Percentiles rank a stretch among this genome's conserved stretches.
Conservation (phyloP, 1,140 invertebrate species). For the Holotrichia oblita region DNA sequence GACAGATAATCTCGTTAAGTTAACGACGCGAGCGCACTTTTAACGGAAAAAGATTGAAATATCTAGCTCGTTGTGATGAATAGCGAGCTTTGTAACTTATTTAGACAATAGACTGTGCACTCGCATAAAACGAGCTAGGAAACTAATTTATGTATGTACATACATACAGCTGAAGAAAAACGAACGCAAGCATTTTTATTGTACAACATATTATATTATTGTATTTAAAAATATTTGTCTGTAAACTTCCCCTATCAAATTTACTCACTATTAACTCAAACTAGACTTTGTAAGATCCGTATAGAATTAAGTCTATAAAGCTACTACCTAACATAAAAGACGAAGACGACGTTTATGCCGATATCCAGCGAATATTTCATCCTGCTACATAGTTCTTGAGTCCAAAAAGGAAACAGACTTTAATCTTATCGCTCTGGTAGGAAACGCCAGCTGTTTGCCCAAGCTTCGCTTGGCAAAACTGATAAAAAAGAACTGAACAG, state of each 20-base stretch:
- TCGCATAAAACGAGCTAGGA: background rate
- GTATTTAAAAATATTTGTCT: too few relatives aligned
- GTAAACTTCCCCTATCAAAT: too few relatives aligned
- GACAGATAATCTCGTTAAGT: constrained; percentile 24
- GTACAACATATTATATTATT: too few relatives aligned
- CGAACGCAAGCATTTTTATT: too few relatives aligned
- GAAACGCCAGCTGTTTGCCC: constrained; percentile 9
- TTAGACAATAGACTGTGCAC: background rate
- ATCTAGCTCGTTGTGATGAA: background rate
- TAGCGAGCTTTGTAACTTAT: background rate
- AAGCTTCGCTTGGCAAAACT: background rate
- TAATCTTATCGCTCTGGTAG: constrained; percentile 2
- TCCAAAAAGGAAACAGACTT: background rate
- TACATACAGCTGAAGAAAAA: too few relatives aligned
- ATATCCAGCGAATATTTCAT: constrained; percentile 1
- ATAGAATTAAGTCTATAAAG: background rate
- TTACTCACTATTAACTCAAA: too few relatives aligned
- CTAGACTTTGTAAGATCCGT: background rate
- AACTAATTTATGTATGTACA: too few relatives aligned
- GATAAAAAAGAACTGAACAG: background rate
- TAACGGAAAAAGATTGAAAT: background rate
- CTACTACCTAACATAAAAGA: background rate
- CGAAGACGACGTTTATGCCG: background rate
- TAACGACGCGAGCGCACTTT: background rate
- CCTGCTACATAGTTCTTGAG: background rate